Base-by-base conservation (phyloP, 2,888 invertebrate genomes). In the Cartodere bifasciata region DNA sequence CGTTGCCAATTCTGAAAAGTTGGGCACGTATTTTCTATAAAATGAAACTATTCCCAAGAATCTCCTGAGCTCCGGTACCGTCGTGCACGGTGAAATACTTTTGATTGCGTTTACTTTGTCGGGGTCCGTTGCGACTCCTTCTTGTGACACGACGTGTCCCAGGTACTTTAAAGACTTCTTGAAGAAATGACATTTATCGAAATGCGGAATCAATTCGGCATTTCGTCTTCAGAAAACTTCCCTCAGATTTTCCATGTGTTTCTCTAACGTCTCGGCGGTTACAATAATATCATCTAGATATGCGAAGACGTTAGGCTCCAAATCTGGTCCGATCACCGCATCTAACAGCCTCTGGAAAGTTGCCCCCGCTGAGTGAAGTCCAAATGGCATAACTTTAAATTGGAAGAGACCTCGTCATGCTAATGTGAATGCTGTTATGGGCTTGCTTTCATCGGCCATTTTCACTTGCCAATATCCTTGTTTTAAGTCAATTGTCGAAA, bases 131-230 rank as follows among this genome's bases (percentile, higher is more conserved):
- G 11, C 26, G 13, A 37, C 36, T 4, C 32, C 32, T 7, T 21
- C 32, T 4, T 9, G 5, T 4, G 21, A 32, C 7, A 37, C 35
- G 23, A 36, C 29, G 20, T 37, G 38, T 2, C 35, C 35, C 5
- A 37, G 30, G 16, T 37, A 37, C 22, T 32, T 27, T 6, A 27
- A 10, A 7, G 21, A 25, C 4, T 16, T 13, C 4, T 32, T 21
- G 0, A 35, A 31, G 30, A 45, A 50, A 10, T 40, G 34, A 23
- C 43, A 45, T 33, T 47, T 50, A 4, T 47, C 42, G 4, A 14
- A 23, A 17, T 45, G n/a, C n/a, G n/a, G n/a, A n/a, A n/a, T n/a
- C n/a, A n/a, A n/a, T n/a, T n/a, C n/a, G n/a, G n/a, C n/a, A n/a
- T n/a, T n/a, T n/a, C n/a, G n/a, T n/a, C n/a, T n/a, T n/a, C n/a